phyloP scores from a whole-genome alignment of 2,888 invertebrate genomes.

The Polyploca ridens region DNA sequence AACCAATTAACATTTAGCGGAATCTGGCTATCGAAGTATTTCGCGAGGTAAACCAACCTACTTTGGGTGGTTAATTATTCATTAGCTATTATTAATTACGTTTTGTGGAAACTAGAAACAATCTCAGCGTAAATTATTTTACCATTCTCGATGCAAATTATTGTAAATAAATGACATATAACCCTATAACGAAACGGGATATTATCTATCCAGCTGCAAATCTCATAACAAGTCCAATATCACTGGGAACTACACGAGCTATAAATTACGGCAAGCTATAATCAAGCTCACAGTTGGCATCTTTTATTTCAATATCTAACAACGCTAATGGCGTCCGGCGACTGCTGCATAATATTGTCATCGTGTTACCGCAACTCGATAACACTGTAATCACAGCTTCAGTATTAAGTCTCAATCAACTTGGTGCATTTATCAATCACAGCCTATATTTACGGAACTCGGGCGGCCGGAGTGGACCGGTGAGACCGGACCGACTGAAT shows the following conservation, averaged over 20 bases:
- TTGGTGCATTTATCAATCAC: slow-evolving; percentile 65
- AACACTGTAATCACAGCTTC: slow-evolving; percentile 55
- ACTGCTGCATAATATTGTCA: slow-evolving; percentile 56
- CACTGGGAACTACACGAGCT: neutral
- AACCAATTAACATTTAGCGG: slow-evolving; percentile 1
- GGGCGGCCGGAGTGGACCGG: slow-evolving; percentile 42
- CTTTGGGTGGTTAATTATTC: neutral
- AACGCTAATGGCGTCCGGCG: slow-evolving; percentile 36
- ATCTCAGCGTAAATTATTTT: neutral
- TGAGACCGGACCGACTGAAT: slow-evolving; percentile 48
- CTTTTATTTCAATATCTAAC: slow-evolving; percentile 42
- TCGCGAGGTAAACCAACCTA: neutral
- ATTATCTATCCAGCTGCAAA: neutral
- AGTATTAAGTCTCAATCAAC: slow-evolving; percentile 70
- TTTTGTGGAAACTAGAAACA: neutral
- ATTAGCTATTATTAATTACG: neutral
- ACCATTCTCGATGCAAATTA: neutral
- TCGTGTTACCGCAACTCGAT: slow-evolving; percentile 40
- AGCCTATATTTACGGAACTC: slow-evolving; percentile 50
- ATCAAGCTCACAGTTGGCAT: slow-evolving; percentile 1
- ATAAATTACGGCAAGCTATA: neutral
- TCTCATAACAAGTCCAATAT: neutral
- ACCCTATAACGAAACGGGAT: neutral
- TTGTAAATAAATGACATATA: neutral
- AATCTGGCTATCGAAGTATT: neutral